Evolutionary conservation across 1,140 invertebrate species (phyloP).

Genomic region (Zaprionus ornatus): DNA sequence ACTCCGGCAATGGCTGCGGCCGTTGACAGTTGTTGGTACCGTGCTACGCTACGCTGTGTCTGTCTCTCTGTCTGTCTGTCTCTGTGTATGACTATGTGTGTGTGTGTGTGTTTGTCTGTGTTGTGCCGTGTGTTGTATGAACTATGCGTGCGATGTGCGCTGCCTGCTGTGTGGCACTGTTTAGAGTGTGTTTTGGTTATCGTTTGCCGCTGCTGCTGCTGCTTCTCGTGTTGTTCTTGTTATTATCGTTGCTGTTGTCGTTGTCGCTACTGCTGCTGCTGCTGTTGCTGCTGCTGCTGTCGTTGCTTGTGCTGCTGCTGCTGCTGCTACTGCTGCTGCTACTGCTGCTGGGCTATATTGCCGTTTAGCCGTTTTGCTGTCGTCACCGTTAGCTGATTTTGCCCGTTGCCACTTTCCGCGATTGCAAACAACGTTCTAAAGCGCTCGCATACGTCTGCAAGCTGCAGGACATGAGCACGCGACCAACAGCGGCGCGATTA

Average conservation of each 20-base stretch:
- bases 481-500: constrained; percentile 9
- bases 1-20: constrained; percentile 31
- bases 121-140: constrained; percentile 3
- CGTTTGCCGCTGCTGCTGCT: not conserved
- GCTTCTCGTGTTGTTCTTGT: constrained; percentile 20
- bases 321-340: not conserved
- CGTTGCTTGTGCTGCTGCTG: constrained; percentile 15
- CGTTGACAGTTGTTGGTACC: constrained; percentile 40
- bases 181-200: constrained; percentile 9
- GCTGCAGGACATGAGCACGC: constrained; percentile 65
- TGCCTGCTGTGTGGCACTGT: constrained; percentile 13
- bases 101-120: not conserved
- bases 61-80: not conserved
- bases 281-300: constrained; percentile 17
- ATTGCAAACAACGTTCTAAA: constrained; percentile 80
- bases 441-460: constrained; percentile 75
- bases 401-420: constrained; percentile 70
- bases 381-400: constrained; percentile 47
- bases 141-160: not conserved
- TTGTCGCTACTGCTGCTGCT: not conserved
- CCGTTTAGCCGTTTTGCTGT: constrained; percentile 38
- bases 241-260: not conserved
- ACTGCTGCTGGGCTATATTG: not conserved
- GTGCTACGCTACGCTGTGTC: constrained; percentile 13
- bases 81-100: not conserved